Conservation (phyloP, 2,113 vertebrate genomes). For the Theropithecus gelada region DNA sequence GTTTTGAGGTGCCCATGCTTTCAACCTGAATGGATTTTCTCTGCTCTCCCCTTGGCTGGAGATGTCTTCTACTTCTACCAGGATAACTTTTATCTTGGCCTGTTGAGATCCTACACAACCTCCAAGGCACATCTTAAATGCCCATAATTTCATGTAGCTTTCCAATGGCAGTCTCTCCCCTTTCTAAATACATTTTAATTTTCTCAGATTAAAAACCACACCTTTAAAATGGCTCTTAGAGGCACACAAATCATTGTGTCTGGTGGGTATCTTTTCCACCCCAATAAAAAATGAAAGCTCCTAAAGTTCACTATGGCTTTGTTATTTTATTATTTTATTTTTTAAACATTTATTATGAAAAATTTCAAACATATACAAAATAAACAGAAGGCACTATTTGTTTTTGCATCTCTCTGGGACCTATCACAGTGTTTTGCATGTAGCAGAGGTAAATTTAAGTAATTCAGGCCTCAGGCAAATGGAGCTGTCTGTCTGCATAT, state of each 20-base stretch:
- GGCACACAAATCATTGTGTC: neutral
- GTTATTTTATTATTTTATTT: neutral
- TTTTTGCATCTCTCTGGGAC: conserved; percentile 49
- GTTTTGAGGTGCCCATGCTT: neutral
- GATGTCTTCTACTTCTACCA: neutral
- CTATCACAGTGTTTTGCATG: conserved; percentile 55
- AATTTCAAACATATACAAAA: conserved; percentile 30
- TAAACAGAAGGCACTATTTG: conserved; percentile 68
- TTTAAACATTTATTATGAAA: neutral
- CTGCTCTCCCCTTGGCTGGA: neutral
- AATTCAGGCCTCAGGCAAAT: conserved; percentile 67
- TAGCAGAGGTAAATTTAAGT: conserved; percentile 65
- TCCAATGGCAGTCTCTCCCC: neutral
- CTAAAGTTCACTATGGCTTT: neutral
- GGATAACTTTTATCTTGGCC: neutral
- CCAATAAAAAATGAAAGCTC: neutral
- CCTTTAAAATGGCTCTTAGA: neutral
- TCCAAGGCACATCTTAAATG: neutral
- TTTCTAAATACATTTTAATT: conserved; percentile 11
- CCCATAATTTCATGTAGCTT: neutral
- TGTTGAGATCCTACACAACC: neutral
- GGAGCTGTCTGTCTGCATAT: neutral
- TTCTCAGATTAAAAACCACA: neutral
- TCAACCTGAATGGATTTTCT: neutral
- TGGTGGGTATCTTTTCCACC: neutral